Conservation (phyloP, 2,888 invertebrate species). For the Macrosoma leucophasiata region DNA sequence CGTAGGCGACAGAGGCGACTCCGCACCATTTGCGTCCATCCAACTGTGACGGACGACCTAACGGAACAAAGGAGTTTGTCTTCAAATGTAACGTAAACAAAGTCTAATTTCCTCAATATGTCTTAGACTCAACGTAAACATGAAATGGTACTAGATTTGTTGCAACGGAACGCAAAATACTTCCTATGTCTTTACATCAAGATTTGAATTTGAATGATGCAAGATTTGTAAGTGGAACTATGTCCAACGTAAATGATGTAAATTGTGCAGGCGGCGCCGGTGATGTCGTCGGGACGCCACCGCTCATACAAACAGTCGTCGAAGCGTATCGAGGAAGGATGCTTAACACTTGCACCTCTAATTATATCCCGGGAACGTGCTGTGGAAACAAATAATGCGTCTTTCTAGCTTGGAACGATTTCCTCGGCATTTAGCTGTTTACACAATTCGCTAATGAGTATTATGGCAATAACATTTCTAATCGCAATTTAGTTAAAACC, state of each 20-base stretch:
- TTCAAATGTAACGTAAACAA: constrained; percentile 62
- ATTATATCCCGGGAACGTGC: constrained; percentile 60
- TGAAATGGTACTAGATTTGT: no score
- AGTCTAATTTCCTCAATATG: constrained; percentile 66
- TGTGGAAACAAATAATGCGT: constrained; percentile 54
- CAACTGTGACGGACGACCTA: constrained; percentile 50
- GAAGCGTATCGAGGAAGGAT: constrained; percentile 69
- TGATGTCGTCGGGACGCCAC: constrained; percentile 63
- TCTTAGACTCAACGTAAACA: no score
- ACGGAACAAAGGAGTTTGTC: constrained; percentile 62
- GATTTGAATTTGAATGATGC: constrained; percentile 1
- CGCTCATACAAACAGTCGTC: constrained; percentile 56
- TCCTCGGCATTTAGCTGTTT: constrained; percentile 21
- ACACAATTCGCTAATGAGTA: no score
- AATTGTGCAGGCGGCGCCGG: constrained; percentile 69
- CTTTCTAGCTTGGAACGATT: constrained; percentile 32
- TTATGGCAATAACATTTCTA: not conserved
- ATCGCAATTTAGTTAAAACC: constrained; percentile 23
- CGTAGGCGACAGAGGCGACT: constrained; percentile 54
- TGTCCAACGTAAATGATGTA: constrained; percentile 36
- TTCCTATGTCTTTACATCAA: no score
- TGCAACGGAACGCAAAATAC: no score
- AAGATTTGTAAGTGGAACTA: constrained; percentile 30
- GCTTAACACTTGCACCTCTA: constrained; percentile 69
- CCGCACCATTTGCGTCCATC: constrained; percentile 50